Conservation (phyloP, 2,888 invertebrate genomes). For the Ernsta delagoae region DNA sequence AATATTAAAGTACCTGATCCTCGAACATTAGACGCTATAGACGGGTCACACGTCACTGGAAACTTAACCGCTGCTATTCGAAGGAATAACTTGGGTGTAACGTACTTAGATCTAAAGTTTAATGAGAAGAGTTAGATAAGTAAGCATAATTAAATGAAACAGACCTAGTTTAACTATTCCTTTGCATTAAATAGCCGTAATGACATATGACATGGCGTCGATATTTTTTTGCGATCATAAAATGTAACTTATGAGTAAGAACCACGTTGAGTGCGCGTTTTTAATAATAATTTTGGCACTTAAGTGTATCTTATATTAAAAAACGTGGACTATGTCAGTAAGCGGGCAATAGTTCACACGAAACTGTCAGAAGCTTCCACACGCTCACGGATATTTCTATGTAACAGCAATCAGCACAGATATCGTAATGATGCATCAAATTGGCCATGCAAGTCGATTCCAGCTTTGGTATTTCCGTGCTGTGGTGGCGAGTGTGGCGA, state of each 20-base stretch:
- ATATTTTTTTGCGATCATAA: too few species aligned
- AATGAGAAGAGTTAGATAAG: neutral
- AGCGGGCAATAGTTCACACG: too few species aligned
- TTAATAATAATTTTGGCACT: too few species aligned
- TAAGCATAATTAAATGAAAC: too few species aligned
- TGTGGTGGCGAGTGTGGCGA: slow-evolving; percentile 39
- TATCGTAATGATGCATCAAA: neutral
- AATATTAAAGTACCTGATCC: neutral
- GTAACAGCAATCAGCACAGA: neutral
- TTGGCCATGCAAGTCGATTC: slow-evolving; percentile 41
- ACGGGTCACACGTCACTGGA: slow-evolving; percentile 45
- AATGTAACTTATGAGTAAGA: too few species aligned
- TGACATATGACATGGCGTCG: too few species aligned
- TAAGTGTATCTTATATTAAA: too few species aligned
- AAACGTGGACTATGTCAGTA: too few species aligned
- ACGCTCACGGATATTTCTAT: neutral
- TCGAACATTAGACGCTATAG: slow-evolving; percentile 13
- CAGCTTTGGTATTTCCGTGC: slow-evolving; percentile 49
- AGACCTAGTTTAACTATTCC: too few species aligned
- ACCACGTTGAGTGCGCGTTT: too few species aligned
- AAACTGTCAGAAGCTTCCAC: too few species aligned
- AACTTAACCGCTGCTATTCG: slow-evolving; percentile 13
- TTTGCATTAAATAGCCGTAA: too few species aligned
- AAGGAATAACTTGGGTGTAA: slow-evolving; percentile 5
- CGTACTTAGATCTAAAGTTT: neutral